Percentiles rank a stretch among this genome's conserved stretches.
Conservation (phyloP, 2,113 vertebrate genomes). For the Cephalophus harveyi region DNA sequence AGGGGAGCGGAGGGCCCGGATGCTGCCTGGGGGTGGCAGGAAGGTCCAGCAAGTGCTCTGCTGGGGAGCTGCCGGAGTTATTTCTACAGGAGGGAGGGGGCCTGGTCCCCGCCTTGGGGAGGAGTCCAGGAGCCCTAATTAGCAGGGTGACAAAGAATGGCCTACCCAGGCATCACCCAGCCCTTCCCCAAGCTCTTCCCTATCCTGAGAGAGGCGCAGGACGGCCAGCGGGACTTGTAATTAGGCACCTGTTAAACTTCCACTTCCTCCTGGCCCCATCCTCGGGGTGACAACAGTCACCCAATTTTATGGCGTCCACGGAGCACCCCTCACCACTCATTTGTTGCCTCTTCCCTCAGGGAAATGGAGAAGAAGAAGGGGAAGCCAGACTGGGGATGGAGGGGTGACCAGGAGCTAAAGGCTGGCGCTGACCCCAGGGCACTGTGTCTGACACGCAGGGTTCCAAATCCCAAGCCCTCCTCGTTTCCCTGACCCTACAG, state of each 20-base stretch:
- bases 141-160: constrained; percentile 62
- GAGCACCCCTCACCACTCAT: constrained; percentile 55
- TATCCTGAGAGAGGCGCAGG: constrained; percentile 40
- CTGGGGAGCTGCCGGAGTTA: constrained; percentile 59
- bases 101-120: constrained; percentile 72
- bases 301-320: constrained; percentile 36
- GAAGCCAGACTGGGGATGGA: not conserved
- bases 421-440: not conserved
- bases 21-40: constrained; percentile 60
- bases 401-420: not conserved
- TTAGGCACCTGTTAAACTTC: constrained; percentile 71
- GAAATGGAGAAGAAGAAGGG: constrained; percentile 42
- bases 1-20: constrained; percentile 57
- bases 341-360: constrained; percentile 29
- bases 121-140: constrained; percentile 72
- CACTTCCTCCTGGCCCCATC: constrained; percentile 61
- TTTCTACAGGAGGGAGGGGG: constrained; percentile 73
- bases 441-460: rapidly evolving
- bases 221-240: constrained; percentile 62
- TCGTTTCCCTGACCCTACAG: not conserved
- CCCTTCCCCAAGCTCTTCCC: constrained; percentile 72
- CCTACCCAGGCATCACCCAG: constrained; percentile 70
- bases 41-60: constrained; percentile 45
- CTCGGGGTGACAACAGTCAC: constrained; percentile 38
- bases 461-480: not conserved